Evolutionary conservation across 2,797 vertebrate genomes (phyloP), one percentile per base, ranked within the genome.

Genomic region (Chrosomus eos): DNA sequence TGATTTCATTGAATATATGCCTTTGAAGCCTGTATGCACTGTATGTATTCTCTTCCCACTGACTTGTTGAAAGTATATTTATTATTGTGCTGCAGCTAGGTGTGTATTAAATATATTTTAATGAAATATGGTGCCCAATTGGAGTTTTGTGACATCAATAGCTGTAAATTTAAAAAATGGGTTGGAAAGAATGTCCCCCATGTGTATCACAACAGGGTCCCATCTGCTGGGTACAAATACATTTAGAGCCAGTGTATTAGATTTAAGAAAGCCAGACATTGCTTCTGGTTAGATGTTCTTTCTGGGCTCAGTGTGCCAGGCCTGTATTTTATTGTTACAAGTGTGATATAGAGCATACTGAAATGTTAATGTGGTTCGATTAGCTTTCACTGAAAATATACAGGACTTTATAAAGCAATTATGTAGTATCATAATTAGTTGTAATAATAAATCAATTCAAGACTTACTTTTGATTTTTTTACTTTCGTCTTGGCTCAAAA

Each of bases 221-320:
- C 67, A 73, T 79, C 82, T 79, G 48, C 77, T 75, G 48, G 18
- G 36, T 68, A 33, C 67, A 85, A 82, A 62, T 80, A 85, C 68
- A 85, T 85, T 85, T 80, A 85, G 64, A 85, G 83, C 67, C 68
- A 40, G 28, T 64, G 67, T 80, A 73, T 85, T 73, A 80, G 77
- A 85, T 85, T 80, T 48, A 80, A 73, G 31, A 73, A 80, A 84
- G 67, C 82, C 78, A 84, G 53, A 55, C 68, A 48, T 67, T 68
- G 68, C 78, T 72, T 45, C 51, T 82, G 79, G 79, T 70, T 83
- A 81, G 82, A 83, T 75, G 58, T 72, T 55, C 67, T 83, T 68
- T 62, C 43, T 80, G 53, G 7, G 16, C 53, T 75, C 28, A 40
- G 9, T 36, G 66, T 83, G 68, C 40, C 83, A 85, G 83, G 67